Evolutionary conservation across 2,113 vertebrate genomes (phyloP).

Genomic region (Pygoscelis adeliae): DNA sequence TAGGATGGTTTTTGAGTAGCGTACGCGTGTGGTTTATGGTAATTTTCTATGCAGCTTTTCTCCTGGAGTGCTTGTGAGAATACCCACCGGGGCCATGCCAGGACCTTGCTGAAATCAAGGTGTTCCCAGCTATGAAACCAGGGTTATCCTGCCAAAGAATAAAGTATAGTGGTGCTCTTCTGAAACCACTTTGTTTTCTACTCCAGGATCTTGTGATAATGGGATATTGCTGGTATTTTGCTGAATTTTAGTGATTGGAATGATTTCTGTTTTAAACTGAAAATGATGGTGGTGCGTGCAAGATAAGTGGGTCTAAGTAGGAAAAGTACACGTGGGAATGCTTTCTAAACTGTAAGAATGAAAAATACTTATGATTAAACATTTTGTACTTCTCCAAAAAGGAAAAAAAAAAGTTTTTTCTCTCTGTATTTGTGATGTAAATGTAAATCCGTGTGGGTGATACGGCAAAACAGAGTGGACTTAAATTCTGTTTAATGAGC

Average conservation of each 20-base stretch:
- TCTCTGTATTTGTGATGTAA: accelerated
- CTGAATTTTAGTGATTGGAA: neutral
- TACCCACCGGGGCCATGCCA: accelerated
- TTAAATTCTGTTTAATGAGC: neutral
- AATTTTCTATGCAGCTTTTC: accelerated
- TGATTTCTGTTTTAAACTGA: neutral
- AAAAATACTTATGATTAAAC: no score
- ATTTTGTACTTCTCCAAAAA: neutral
- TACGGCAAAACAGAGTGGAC: neutral
- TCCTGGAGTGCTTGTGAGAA: neutral
- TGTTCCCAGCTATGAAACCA: neutral
- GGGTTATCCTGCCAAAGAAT: neutral
- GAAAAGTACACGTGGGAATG: accelerated
- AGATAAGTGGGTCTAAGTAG: accelerated
- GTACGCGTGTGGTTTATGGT: neutral
- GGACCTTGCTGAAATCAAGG: neutral
- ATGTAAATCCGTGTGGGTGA: neutral
- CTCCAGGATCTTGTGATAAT: accelerated
- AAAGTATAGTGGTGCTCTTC: accelerated
- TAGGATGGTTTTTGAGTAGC: neutral
- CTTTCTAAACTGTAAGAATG: accelerated
- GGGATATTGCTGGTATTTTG: neutral
- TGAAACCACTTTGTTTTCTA: accelerated
- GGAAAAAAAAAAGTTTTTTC: neutral
- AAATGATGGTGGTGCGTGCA: neutral